Evolutionary conservation across 2,797 vertebrate species (phyloP), one percentile per base, ranked within the genome.

Genomic region (Neosilurus mollespiculum): DNA sequence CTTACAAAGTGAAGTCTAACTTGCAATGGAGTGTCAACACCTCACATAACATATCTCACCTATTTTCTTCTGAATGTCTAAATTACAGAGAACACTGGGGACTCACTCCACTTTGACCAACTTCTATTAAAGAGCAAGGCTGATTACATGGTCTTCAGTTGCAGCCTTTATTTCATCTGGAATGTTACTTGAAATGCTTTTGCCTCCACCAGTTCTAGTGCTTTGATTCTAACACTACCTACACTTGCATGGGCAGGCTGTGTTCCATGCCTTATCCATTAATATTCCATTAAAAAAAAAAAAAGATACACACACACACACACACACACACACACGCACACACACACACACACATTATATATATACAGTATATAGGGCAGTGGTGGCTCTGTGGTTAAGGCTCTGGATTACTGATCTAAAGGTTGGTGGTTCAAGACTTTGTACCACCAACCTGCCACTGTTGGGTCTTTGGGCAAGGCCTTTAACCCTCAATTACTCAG

Each of bases 41-140:
- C 22, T 61, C 30, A n/a, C 59, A n/a, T 26, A 34, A 75, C 72
- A 76, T 9, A 61, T n/a, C 22, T 62, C 22, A 49, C 22, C 22
- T 43, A n/a, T 77, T 77, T 77, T 62, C 58, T 77, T 37, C 34
- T 43, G 20, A 62, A 62, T 4, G 58, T 78, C 58, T 16, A 43
- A 62, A 78, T 62, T 62, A 49, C 22, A 16, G 58, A 16, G 16
- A 18, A 78, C 37, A 62, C 58, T 6, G 20, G 20, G 30, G 58
- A 43, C 34, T 43, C 18, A 62, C 22, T 24, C 12, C 75, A 43
- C 20, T 61, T 22, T n/a, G 30, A 43, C 75, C 26, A 24, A 22
- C 30, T 22, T 76, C 26, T 59, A 11, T 59, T 61, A 37, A 3
- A 75, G 54, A 18, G 0, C 26, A 59, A 58, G 56, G 5, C 6